Evolutionary conservation across 1,140 invertebrate genomes (phyloP), one percentile per base, ranked within the genome.

Genomic region (Whitmania pigra): DNA sequence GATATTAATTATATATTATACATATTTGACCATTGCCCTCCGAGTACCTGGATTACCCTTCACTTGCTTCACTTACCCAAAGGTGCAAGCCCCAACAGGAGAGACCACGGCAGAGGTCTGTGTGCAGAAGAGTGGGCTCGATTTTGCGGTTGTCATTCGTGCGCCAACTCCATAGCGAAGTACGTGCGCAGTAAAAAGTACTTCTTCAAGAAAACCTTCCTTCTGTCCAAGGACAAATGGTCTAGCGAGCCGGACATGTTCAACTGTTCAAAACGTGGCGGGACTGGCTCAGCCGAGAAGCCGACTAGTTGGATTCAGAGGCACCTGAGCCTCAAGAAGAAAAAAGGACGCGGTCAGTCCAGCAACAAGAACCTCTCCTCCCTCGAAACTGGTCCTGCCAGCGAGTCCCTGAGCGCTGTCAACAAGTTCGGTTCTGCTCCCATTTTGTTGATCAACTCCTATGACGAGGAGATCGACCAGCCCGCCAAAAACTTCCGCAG

Each of bases 41-140:
- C 31, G 31, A 36, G 2, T 36, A 6, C 2, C 31, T 36, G 31
- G 31, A 36, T 36, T 36, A 36, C 31, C 31, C 6, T 36, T 6
- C n/a, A n/a, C 31, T 36, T 36, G 6, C 31, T 36, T n/a, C 13
- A 15, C n/a, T 49, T 43, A 15, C 40, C 27, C n/a, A 11, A 72
- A 90, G 89, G 89, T 57, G 88, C 89, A 0, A 88, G 88, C 78
- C 87, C 89, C 7, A 87, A 87, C 4, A 80, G 89, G 68, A 82
- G 88, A 29, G 90, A 91, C 77, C 83, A 85, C 60, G 87, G 88
- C 1, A 82, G 89, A 71, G 87, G 88, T 15, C 80, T 89, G 7
- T 84, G 87, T 71, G 88, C 89, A 0, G 86, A 89, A 71, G 88
- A 91, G 78, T 91, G 89, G 89, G 89, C 89, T 0, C 82, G 87